Evolutionary conservation across 2,113 vertebrate genomes (phyloP), one percentile per base, ranked within the genome.

Genomic region (Siphamia tubifer): DNA sequence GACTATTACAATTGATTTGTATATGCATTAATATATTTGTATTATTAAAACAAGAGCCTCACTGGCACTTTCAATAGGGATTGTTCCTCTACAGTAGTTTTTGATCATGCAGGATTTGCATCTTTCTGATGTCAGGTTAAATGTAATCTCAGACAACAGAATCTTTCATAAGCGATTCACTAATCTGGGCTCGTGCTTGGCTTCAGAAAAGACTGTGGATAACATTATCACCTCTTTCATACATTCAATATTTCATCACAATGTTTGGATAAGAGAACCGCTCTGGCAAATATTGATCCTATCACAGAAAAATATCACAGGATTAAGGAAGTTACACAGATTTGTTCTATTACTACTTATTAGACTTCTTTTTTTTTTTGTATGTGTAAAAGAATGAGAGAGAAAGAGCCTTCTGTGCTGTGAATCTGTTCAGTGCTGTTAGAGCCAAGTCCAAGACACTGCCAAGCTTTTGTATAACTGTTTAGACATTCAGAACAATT

Each of bases 261-360:
- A 19, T 15, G 62, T 49, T 57, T 55, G 43, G 70, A 83, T 87
- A 84, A 74, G 67, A 56, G 52, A 55, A 66, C 40, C 32, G 44
- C 55, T 69, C 75, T 82, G 75, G 81, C 72, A 87, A 88, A 85
- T 82, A 87, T 74, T 72, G 82, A 86, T 85, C 68, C 61, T 80
- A 75, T 89, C 75, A 66, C 40, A 43, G 63, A 20, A 54, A 77
- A 82, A 82, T 65, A 79, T 75, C 75, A 48, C 63, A 52, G 75
- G 80, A 89, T 87, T 81, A 84, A 49, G 51, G 45, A 79, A 63
- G 44, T 68, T 56, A 61, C 39, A 62, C 45, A 54, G 69, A 87
- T 86, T 77, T 74, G 78, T 79, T 79, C 76, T 74, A 73, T 85
- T 84, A 82, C 64, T 55, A 77, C 74, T 79, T 77, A 66, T 77